Base-by-base conservation (phyloP, 2,113 vertebrate genomes). In the Crotalus viridis region DNA sequence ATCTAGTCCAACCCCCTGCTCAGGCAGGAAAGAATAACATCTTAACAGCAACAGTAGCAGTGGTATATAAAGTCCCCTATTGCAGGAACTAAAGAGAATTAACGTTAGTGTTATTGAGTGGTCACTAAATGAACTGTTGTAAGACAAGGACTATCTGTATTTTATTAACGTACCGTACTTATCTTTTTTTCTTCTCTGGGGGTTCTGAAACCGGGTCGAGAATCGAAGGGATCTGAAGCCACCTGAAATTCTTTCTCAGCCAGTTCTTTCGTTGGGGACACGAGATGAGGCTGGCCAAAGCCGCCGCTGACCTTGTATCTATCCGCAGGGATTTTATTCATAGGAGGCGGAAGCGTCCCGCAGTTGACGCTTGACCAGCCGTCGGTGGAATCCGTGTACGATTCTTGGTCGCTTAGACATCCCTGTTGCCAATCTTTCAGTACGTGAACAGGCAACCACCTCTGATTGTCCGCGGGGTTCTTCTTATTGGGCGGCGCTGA, bases 311-410 rank as follows among this genome's bases (percentile, higher is more conserved):
- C 98, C 88, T 99, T 96, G 96, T 99, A 99, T 90, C 99, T 98
- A 97, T 99, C 99, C 0, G 99, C 99, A 0, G 99, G 99, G 88
- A 99, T 99, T 97, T 99, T 99, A 94, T 43, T 99, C 99, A 99
- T 99, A 52, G 99, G 99, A 0, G 99, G 99, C 2, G 99, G 99
- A 92, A 99, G 98, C 1, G 99, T 99, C 93, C 99, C 98, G 59
- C 99, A 99, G 97, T 99, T 99, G 1, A 99, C 97, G 1, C 99
- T 99, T 0, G 99, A 99, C 99, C 99, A 99, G 51, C 99, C 99
- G 0, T 99, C 99, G 0, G 99, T 99, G 74, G 99, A 99, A 96
- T 99, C 99, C 0, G 99, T 99, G 93, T 99, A 99, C 0, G 99
- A 99, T 97, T 99, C 99, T 97, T 99, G 99, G 96, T 99, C 99